A percentile compares a stretch with the other conserved stretches of the same genome.
These are phyloP conservation scores for Monomorium pharaonis DNA, from an alignment of 1,140 invertebrate genomes.

Conservation along the genomic window DNA sequence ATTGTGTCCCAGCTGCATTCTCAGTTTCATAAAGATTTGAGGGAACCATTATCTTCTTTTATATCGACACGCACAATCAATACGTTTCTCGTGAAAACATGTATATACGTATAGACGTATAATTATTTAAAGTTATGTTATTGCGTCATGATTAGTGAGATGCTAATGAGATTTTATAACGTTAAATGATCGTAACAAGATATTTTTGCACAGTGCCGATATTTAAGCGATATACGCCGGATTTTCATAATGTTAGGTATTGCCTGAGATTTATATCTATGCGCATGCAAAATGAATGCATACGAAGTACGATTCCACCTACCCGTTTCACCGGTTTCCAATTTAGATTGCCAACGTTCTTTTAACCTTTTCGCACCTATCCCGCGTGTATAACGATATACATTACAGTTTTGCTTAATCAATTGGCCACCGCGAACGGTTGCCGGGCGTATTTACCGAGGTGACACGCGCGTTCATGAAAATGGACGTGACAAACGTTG, in stretches of 20 bases:
- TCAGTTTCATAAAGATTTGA: not conserved
- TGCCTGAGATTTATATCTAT: slow-evolving; percentile 28
- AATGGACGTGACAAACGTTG: slow-evolving; percentile 43
- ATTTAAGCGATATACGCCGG: not conserved
- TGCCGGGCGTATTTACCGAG: slow-evolving; percentile 16
- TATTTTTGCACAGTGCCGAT: not conserved
- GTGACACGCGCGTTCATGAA: not conserved
- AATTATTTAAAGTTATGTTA: not conserved
- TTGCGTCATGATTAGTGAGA: not conserved
- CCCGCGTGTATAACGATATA: slow-evolving; percentile 20
- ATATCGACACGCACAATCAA: not conserved
- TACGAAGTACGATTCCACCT: slow-evolving; percentile 45
- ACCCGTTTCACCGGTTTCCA: slow-evolving; percentile 51
- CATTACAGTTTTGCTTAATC: slow-evolving; percentile 46
- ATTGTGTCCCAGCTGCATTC: not conserved
- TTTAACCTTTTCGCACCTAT: slow-evolving; percentile 54
- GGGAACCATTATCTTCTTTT: not conserved
- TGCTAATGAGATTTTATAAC: not conserved
- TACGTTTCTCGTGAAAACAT: not conserved
- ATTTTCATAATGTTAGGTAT: slow-evolving; percentile 43
- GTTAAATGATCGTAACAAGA: not conserved
- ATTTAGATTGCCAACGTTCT: slow-evolving; percentile 48
- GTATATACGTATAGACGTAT: not conserved
- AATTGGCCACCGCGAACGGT: slow-evolving; percentile 36
- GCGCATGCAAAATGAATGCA: not conserved